Conservation (phyloP, 2,797 vertebrate genomes). For the Anguilla obscura region DNA sequence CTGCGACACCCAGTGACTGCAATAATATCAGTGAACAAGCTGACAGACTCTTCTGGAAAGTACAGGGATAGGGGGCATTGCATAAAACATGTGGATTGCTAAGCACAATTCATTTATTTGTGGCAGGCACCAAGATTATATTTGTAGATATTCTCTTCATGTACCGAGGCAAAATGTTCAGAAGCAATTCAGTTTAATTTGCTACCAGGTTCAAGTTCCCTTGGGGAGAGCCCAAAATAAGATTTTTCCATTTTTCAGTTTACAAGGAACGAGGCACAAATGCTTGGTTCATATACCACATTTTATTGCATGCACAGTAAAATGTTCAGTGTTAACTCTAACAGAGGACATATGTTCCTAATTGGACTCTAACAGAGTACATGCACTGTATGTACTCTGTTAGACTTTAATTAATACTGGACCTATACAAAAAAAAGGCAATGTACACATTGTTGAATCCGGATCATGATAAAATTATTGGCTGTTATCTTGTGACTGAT, state of each 20-base stretch:
- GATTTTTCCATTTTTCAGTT: not conserved
- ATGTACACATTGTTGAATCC: not conserved
- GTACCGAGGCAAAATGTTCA: not conserved
- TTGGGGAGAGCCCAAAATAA: not conserved
- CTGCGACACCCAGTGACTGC: not conserved
- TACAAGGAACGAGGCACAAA: not conserved
- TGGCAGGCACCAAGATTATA: not conserved
- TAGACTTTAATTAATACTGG: no score
- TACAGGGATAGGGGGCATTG: not conserved
- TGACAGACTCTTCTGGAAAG: not conserved
- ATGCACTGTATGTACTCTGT: no score
- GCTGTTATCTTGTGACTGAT: not conserved
- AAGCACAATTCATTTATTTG: not conserved
- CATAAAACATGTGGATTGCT: not conserved
- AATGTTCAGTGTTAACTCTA: not conserved
- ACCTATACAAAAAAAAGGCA: no score
- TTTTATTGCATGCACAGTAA: not conserved
- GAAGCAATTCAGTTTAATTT: not conserved
- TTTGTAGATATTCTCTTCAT: not conserved
- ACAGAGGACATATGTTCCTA: no score
- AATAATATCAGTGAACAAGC: not conserved
- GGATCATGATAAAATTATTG: not conserved
- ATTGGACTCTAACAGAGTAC: no score
- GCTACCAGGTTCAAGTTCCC: not conserved
- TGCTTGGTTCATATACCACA: not conserved